Percentiles rank a stretch among this genome's conserved stretches.
Evolutionary conservation across 2,888 invertebrate species (phyloP).

Genomic region (Eupithecia exiguata): DNA sequence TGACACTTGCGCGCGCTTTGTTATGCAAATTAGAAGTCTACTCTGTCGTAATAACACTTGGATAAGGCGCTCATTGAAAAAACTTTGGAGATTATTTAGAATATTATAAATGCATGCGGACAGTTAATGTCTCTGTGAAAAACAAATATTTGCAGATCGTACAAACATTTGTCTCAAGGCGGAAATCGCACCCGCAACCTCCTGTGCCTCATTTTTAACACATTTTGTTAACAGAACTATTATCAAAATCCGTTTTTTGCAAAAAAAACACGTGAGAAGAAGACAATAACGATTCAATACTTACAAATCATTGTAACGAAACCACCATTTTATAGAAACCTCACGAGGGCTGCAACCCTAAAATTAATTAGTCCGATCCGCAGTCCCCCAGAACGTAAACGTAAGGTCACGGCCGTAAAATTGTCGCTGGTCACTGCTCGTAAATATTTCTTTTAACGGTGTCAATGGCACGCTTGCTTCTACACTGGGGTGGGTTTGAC

Average conservation of each 20-base stretch:
- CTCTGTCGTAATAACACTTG: slow-evolving; percentile 9
- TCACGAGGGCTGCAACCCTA: not conserved
- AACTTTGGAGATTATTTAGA: not conserved
- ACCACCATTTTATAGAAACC: not conserved
- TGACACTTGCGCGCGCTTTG: slow-evolving; percentile 14
- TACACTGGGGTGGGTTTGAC: slow-evolving; percentile 36
- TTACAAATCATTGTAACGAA: not conserved
- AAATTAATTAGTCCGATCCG: slow-evolving; percentile 5
- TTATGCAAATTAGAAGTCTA: slow-evolving; percentile 9
- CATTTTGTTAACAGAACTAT: not conserved
- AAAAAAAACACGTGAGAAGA: not conserved
- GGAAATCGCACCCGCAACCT: too few relatives aligned
- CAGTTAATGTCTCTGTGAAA: too few relatives aligned
- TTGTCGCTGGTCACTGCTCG: slow-evolving; percentile 50
- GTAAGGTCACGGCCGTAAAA: slow-evolving; percentile 42
- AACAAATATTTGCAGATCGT: too few relatives aligned
- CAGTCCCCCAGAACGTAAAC: slow-evolving; percentile 4
- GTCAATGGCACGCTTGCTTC: slow-evolving; percentile 55
- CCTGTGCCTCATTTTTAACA: too few relatives aligned
- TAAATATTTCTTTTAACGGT: slow-evolving; percentile 64
- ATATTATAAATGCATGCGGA: not conserved
- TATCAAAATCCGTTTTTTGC: not conserved
- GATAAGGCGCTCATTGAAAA: not conserved
- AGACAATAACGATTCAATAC: not conserved
- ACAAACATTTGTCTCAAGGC: too few relatives aligned